Conservation (phyloP, 2,888 invertebrate genomes). For the Bellardia pandia region DNA sequence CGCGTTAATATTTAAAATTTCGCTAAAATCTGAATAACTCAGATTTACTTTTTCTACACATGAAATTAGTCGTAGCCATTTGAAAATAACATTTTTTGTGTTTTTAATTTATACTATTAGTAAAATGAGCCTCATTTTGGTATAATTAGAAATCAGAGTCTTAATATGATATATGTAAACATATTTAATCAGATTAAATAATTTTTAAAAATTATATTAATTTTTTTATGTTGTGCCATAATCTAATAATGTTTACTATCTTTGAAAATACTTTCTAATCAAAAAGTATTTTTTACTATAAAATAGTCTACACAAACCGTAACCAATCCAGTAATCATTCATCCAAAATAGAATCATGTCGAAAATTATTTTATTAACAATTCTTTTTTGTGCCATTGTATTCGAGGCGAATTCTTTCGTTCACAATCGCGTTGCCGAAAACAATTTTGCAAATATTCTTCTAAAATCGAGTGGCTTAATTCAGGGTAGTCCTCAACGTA, state of each 20-base stretch:
- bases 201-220: neutral
- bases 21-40: no score
- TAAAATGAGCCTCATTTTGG: no score
- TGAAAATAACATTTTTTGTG: no score
- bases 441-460: constrained; percentile 1
- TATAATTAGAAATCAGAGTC: neutral
- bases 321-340: neutral
- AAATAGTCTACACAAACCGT: neutral
- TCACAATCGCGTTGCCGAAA: neutral
- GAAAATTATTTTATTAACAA: neutral
- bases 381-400: neutral
- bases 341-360: neutral
- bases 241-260: neutral
- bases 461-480: neutral
- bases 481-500: constrained; percentile 1
- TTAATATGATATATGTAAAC: no score
- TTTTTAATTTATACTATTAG: no score
- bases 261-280: no score
- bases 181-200: neutral
- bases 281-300: neutral
- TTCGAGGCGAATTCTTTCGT: neutral
- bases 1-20: no score
- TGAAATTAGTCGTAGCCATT: no score
- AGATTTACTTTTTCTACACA: no score
- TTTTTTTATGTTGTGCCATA: neutral